phyloP scores from a whole-genome alignment of 2,797 vertebrate species.

The Knipowitschia caucasica region DNA sequence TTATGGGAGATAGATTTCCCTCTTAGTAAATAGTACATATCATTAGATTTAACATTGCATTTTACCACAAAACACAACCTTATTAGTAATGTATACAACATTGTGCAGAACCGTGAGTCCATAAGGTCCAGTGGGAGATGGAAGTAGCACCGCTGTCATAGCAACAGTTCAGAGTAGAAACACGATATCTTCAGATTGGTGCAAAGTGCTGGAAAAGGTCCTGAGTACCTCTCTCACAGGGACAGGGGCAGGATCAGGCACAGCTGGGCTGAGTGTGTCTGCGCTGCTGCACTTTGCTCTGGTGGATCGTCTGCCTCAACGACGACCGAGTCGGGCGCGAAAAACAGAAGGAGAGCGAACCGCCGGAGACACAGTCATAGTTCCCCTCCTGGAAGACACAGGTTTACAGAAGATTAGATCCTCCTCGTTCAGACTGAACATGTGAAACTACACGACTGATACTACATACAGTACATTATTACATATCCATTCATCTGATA shows the following conservation, averaged over 20 bases:
- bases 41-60: neutral
- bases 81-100: neutral
- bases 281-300: slow-evolving; percentile 77
- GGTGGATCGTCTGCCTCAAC: slow-evolving; percentile 77
- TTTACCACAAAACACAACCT: slow-evolving; percentile 9
- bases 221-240: neutral
- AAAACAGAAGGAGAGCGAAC: slow-evolving; percentile 90
- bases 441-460: too few relatives aligned
- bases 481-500: too few relatives aligned
- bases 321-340: slow-evolving; percentile 81
- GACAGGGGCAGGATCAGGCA: slow-evolving; percentile 28
- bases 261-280: slow-evolving; percentile 64
- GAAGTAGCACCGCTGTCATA: neutral
- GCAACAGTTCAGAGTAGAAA: neutral
- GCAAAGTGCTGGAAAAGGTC: neutral
- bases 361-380: slow-evolving; percentile 86
- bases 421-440: too few relatives aligned
- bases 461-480: too few relatives aligned
- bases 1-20: too few relatives aligned
- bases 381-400: slow-evolving; percentile 76
- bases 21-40: too few relatives aligned
- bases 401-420: neutral
- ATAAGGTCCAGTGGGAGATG: neutral
- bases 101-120: too few relatives aligned
- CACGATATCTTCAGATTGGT: neutral